Evolutionary conservation across 2,797 vertebrate species (phyloP).

Genomic region (Phoebastria nigripes): DNA sequence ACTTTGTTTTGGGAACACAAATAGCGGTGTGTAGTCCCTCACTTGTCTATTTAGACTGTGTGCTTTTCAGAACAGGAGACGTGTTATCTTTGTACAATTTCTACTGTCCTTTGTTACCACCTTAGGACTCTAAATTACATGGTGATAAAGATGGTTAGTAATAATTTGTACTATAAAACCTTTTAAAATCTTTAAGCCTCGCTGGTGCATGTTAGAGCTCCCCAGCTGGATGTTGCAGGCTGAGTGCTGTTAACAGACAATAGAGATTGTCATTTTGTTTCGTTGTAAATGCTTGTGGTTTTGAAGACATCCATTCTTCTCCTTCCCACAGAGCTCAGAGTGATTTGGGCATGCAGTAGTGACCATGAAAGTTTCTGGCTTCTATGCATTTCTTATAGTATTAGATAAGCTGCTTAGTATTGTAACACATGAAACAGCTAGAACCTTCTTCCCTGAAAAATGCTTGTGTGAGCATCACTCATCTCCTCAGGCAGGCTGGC

Average conservation of each 20-base stretch:
- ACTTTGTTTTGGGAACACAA: not conserved
- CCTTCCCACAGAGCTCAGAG: not conserved
- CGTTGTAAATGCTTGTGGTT: not conserved
- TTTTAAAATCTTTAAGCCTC: not conserved
- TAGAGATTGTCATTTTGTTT: not conserved
- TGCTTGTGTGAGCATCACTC: not conserved
- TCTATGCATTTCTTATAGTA: not conserved
- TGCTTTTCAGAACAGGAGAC: not conserved
- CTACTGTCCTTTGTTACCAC: not conserved
- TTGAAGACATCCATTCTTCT: not conserved
- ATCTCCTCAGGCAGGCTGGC: not conserved
- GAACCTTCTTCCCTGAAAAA: not conserved
- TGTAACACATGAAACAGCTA: not conserved
- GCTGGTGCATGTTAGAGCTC: not conserved
- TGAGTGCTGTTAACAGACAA: not conserved
- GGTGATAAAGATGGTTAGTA: not conserved
- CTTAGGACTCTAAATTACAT: not conserved
- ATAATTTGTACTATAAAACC: not conserved
- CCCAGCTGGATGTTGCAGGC: not conserved
- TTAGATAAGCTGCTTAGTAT: not conserved
- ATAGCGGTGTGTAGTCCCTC: not conserved
- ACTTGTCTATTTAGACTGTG: not conserved
- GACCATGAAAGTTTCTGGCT: not conserved
- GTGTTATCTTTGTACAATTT: not conserved
- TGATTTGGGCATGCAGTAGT: not conserved